phyloP scores from a whole-genome alignment of 1,140 invertebrate species.

The Anthonomus grandis region DNA sequence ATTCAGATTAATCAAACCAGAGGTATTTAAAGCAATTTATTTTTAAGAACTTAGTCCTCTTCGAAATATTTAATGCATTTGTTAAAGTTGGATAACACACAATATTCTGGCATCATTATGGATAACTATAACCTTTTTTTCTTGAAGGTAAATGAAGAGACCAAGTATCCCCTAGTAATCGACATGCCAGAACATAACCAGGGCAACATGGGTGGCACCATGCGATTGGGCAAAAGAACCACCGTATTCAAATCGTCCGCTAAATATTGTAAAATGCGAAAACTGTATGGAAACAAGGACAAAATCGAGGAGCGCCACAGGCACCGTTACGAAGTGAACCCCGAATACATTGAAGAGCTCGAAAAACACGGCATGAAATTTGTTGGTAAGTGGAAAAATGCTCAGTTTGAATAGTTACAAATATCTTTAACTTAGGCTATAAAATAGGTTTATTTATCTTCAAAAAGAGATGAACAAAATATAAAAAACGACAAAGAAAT shows the following conservation, averaged over 20 bases:
- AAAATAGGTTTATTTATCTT: too few species aligned
- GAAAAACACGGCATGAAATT: slow-evolving; percentile 86
- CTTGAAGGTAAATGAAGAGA: slow-evolving; percentile 51
- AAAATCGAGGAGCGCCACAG: slow-evolving; percentile 93
- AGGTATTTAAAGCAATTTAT: too few species aligned
- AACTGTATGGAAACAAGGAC: slow-evolving; percentile 80
- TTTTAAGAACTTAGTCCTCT: too few species aligned
- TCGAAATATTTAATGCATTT: too few species aligned
- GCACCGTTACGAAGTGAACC: slow-evolving; percentile 96
- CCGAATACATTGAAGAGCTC: slow-evolving; percentile 73
- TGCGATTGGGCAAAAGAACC: slow-evolving; percentile 90
- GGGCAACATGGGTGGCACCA: slow-evolving; percentile 93
- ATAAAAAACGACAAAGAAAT: too few species aligned
- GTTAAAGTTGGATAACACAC: too few species aligned
- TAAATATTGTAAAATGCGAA: slow-evolving; percentile 63
- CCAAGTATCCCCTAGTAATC: slow-evolving; percentile 80
- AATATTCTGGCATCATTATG: too few species aligned
- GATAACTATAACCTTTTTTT: slow-evolving; percentile 61
- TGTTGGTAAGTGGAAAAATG: slow-evolving; percentile 79
- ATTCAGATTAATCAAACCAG: too few species aligned
- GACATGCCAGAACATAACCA: slow-evolving; percentile 99
- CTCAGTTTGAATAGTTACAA: too few species aligned
- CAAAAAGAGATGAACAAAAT: too few species aligned
- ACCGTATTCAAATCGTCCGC: slow-evolving; percentile 67
- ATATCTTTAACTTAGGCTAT: too few species aligned